Percentiles rank a stretch among this genome's conserved stretches.
Conservation (phyloP, 2,888 invertebrate species). For the Temnothorax ravouxi region DNA sequence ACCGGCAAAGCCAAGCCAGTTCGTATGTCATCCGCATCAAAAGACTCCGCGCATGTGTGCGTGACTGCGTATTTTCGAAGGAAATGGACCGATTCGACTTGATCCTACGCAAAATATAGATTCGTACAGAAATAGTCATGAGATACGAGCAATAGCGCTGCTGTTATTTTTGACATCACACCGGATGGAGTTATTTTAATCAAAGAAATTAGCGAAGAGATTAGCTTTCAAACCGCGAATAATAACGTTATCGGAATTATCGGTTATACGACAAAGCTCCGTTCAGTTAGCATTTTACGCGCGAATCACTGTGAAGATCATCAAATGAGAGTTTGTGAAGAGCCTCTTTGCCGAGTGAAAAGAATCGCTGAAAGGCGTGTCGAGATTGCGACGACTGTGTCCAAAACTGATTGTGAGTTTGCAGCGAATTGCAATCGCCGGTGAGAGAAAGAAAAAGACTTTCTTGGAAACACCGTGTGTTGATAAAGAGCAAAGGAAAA, state of each 20-base stretch:
- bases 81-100: slow-evolving; percentile 57
- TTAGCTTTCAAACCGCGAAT: slow-evolving; percentile 11
- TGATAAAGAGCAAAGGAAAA: slow-evolving; percentile 58
- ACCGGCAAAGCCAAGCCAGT: slow-evolving; percentile 73
- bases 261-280: slow-evolving; percentile 11
- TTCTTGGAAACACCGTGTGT: slow-evolving; percentile 33
- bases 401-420: slow-evolving; percentile 49
- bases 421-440: slow-evolving; percentile 45
- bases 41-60: slow-evolving; percentile 51
- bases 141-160: background rate
- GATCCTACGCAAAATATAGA: slow-evolving; percentile 49
- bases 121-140: background rate
- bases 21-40: slow-evolving; percentile 79
- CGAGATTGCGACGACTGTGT: slow-evolving; percentile 40
- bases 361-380: slow-evolving; percentile 52
- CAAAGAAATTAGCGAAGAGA: background rate
- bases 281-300: slow-evolving; percentile 14
- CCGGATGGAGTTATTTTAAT: background rate
- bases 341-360: slow-evolving; percentile 30
- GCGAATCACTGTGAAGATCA: slow-evolving; percentile 23
- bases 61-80: slow-evolving; percentile 27
- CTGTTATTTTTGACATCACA: background rate
- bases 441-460: background rate
- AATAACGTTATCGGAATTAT: slow-evolving; percentile 7
- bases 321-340: slow-evolving; percentile 24